Percentiles rank a stretch among this genome's conserved stretches.
phyloP scores from a whole-genome alignment of 2,113 vertebrate genomes.

The Morone saxatilis region DNA sequence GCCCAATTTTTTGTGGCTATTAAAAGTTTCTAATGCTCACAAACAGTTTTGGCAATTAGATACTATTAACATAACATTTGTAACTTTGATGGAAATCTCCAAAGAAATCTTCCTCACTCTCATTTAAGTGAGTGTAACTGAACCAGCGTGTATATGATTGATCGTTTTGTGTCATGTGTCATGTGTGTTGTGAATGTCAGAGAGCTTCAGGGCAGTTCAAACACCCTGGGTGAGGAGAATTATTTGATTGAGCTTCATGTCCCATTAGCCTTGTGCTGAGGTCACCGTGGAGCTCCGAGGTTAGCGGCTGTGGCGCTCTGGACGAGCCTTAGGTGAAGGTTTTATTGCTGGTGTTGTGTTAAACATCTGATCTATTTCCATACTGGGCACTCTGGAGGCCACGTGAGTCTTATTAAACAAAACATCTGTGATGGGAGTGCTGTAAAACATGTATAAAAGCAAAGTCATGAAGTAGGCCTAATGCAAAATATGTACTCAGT shows the following conservation, averaged over 20 bases:
- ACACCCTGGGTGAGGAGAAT: neutral
- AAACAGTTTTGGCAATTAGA: neutral
- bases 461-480: too few species aligned
- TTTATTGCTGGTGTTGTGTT: neutral
- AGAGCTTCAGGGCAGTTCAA: neutral
- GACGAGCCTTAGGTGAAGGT: neutral
- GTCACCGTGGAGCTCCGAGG: neutral
- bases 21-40: neutral
- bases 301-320: neutral
- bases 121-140: neutral
- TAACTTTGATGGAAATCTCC: neutral
- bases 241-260: neutral
- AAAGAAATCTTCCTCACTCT: neutral
- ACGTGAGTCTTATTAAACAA: slow-evolving; percentile 16
- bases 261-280: slow-evolving; percentile 3
- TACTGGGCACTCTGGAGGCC: neutral
- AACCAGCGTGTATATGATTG: neutral
- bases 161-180: too few species aligned
- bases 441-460: too few species aligned
- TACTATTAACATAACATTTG: too few species aligned
- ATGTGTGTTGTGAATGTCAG: neutral
- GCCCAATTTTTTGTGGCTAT: neutral
- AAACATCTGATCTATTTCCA: slow-evolving; percentile 1
- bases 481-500: neutral
- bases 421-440: slow-evolving; percentile 13